Conservation (phyloP, 2,113 vertebrate genomes). For the Labeo catla region DNA sequence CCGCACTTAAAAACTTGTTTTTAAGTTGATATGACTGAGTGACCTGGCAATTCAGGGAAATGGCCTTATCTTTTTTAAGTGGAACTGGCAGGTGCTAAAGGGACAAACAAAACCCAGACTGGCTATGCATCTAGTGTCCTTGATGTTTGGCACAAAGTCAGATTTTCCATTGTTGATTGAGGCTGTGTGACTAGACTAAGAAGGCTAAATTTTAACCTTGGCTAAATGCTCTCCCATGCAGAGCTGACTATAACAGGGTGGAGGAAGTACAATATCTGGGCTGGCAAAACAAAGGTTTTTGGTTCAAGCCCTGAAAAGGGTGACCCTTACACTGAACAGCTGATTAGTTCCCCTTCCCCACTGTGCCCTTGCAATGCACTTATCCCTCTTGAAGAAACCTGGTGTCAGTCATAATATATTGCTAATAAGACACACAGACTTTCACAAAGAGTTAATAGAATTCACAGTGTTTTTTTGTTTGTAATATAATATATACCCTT, state of each 20-base stretch:
- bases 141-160: conserved; percentile 36
- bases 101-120: background rate
- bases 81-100: background rate
- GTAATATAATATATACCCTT: no score
- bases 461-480: background rate
- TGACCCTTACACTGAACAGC: background rate
- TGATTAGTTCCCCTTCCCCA: background rate
- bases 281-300: background rate
- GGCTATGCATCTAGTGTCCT: background rate
- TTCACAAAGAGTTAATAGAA: background rate
- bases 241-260: background rate
- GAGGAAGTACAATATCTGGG: background rate
- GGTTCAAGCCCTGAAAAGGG: background rate
- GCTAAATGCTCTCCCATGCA: background rate
- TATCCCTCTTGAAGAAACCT: background rate
- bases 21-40: background rate
- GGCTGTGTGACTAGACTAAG: conserved; percentile 2
- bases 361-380: background rate
- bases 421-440: background rate
- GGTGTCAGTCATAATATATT: background rate
- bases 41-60: background rate
- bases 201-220: background rate
- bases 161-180: background rate
- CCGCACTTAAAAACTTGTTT: background rate
- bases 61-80: background rate